phyloP scores from a whole-genome alignment of 2,797 vertebrate species.

The Tauraco hartlaubi region DNA sequence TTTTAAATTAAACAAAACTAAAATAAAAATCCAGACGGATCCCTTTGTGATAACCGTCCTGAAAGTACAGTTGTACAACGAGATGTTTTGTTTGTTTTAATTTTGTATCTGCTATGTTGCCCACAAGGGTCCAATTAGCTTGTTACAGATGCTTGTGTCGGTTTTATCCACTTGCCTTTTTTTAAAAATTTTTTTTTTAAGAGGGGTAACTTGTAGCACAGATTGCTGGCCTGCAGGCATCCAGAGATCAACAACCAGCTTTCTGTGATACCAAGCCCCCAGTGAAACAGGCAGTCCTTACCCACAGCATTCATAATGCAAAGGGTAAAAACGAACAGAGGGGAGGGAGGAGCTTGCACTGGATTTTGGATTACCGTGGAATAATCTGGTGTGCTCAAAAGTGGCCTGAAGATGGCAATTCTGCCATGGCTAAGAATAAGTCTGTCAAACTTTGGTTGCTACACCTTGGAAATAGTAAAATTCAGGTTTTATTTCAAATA shows the following conservation, averaged over 20 bases:
- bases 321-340: neutral
- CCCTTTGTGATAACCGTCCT: constrained; percentile 81
- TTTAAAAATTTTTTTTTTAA: neutral
- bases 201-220: constrained; percentile 82
- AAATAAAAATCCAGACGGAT: constrained; percentile 33
- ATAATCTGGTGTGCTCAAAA: neutral
- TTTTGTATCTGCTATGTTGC: constrained; percentile 86
- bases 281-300: constrained; percentile 57
- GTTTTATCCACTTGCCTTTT: constrained; percentile 76
- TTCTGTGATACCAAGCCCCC: constrained; percentile 76
- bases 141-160: constrained; percentile 88
- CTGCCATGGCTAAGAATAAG: neutral
- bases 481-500: neutral
- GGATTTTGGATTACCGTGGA: neutral
- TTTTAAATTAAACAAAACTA: constrained; percentile 74
- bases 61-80: constrained; percentile 83
- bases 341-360: constrained; percentile 24
- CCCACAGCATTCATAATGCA: constrained; percentile 72
- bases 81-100: constrained; percentile 92
- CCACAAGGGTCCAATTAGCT: constrained; percentile 95
- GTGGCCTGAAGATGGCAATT: constrained; percentile 48
- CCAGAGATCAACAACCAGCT: constrained; percentile 79
- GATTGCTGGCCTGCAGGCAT: constrained; percentile 86
- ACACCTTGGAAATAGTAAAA: neutral
- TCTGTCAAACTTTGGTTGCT: neutral